Base-by-base conservation (phyloP, 2,113 vertebrate genomes). In the Syrmaticus mikado region DNA sequence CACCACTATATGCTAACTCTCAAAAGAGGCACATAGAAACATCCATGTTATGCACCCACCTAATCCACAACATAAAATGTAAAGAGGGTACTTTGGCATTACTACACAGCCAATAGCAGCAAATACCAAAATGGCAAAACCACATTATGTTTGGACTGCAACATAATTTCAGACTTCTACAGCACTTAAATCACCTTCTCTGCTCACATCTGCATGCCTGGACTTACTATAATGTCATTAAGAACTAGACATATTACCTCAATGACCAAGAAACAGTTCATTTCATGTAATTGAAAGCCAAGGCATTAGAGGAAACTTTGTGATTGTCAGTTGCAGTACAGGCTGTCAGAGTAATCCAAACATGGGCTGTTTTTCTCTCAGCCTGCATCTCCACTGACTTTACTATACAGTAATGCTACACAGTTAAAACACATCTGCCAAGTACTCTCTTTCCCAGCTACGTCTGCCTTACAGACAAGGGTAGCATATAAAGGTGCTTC, bases 401-500 rank as follows among this genome's bases (percentile, higher is more conserved):
- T 77, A 57, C 36, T 36, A 27, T 20, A 36, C 41, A 72, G 46
- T 17, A 32, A 72, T 8, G 13, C 60, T 36, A 36, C 46, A 19
- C 8, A 18, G 6, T 13, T 61, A 40, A 46, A 76, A 72, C 22
- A 45, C 25, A 46, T n/a, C 6, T 16, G 20, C 17, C 66, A 50
- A 84, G 11, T 5, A 6, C 8, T 2, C 60, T 38, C 10, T 62
- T 18, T 72, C 67, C 67, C 61, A 78, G 5, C 45, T 32, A 13
- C 4, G 8, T 24, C 38, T 71, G 34, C 43, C 25, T 74, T 78
- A 36, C 12, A 52, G 43, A 68, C 34, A 0, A 66, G 38, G 7
- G 9, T 45, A 52, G 30, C 0, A 2, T 10, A 60, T 19, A 2
- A 53, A 1, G 19, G 27, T 61, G 57, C 19, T 8, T 52, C 16